These are phyloP conservation scores for Neopelma chrysocephalum DNA, from an alignment of 2,797 vertebrate genomes.

Conservation along the genomic window DNA sequence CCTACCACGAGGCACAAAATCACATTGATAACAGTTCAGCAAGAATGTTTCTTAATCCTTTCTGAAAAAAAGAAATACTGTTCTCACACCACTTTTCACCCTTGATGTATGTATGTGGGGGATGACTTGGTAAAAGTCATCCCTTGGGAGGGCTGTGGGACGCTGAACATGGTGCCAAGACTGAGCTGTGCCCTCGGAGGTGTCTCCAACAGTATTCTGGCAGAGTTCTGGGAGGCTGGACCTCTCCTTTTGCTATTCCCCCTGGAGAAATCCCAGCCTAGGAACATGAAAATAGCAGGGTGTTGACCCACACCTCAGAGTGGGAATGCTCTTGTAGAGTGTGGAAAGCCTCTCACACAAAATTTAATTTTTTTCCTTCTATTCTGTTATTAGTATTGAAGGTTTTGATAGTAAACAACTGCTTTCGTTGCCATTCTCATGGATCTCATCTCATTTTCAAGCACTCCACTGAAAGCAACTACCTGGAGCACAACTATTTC, in stretches of 20 bases:
- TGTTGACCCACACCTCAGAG: neutral
- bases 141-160: neutral
- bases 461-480: neutral
- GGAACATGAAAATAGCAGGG: neutral
- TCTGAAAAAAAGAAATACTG: too few relatives aligned
- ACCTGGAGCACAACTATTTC: neutral
- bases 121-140: too few relatives aligned
- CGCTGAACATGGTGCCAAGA: fast-evolving
- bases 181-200: neutral
- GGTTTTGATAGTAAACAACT: neutral
- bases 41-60: too few relatives aligned
- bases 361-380: neutral
- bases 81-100: too few relatives aligned
- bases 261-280: neutral
- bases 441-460: neutral
- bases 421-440: fast-evolving
- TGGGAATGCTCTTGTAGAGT: neutral
- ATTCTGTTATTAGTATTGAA: neutral
- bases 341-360: neutral
- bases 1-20: fast-evolving
- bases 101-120: too few relatives aligned
- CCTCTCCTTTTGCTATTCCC: neutral
- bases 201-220: neutral
- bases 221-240: neutral
- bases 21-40: too few relatives aligned